phyloP scores from a whole-genome alignment of 2,113 vertebrate species.

The Antechinus flavipes region DNA sequence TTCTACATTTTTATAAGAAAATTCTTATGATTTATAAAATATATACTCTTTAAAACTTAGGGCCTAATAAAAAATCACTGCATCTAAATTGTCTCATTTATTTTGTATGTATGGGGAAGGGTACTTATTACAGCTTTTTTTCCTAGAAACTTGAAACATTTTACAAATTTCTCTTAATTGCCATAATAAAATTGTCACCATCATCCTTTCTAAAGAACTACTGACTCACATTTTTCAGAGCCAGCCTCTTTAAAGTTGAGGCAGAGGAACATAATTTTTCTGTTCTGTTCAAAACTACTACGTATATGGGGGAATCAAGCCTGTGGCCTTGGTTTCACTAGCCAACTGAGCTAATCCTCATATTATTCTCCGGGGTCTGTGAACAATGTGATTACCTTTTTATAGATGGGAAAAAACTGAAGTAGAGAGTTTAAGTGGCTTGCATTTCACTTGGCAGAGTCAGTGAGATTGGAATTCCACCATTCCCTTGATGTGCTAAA shows the following conservation, averaged over 20 bases:
- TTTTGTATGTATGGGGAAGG: not conserved
- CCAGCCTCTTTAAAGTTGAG: not conserved
- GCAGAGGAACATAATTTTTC: not conserved
- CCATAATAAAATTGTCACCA: not conserved
- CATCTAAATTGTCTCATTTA: not conserved
- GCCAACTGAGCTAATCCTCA: not conserved
- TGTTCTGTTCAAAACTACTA: not conserved
- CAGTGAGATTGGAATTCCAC: not conserved
- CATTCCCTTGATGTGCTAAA: not conserved
- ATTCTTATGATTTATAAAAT: not conserved
- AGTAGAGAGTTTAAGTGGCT: conserved; percentile 17
- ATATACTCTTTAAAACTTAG: not conserved
- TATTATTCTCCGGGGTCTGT: not conserved
- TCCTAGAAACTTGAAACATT: not conserved
- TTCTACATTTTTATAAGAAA: not conserved
- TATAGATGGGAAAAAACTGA: conserved; percentile 18
- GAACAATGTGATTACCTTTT: conserved; percentile 6
- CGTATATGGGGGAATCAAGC: not conserved
- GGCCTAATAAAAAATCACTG: not conserved
- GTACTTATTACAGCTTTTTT: not conserved
- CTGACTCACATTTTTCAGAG: not conserved
- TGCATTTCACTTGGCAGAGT: not conserved
- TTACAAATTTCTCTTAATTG: not conserved
- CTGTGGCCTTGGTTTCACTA: not conserved
- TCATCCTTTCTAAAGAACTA: not conserved